phyloP scores from a whole-genome alignment of 2,888 invertebrate species.

The Dilophus febrilis region DNA sequence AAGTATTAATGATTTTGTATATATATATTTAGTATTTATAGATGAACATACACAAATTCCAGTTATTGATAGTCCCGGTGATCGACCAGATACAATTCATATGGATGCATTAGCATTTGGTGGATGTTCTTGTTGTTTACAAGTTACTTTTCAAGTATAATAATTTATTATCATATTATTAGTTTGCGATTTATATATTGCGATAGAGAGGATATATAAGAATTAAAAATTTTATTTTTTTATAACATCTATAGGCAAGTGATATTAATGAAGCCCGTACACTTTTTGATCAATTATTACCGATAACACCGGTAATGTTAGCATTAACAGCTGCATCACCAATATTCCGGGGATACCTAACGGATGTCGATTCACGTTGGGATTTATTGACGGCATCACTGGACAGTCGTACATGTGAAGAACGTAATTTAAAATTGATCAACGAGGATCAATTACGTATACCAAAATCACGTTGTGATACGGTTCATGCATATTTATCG shows the following conservation, averaged over 20 bases:
- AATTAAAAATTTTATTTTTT: background rate
- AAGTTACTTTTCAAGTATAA: slow-evolving; percentile 13
- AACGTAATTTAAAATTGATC: slow-evolving; percentile 35
- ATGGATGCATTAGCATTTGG: too few relatives aligned
- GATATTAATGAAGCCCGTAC: slow-evolving; percentile 42
- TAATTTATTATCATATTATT: too few relatives aligned
- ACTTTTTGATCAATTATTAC: slow-evolving; percentile 84
- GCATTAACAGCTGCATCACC: slow-evolving; percentile 92
- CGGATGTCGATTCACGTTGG: slow-evolving; percentile 91
- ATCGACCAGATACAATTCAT: too few relatives aligned
- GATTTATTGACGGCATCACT: slow-evolving; percentile 81
- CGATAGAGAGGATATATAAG: too few relatives aligned
- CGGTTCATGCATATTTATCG: too few relatives aligned
- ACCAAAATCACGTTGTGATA: too few relatives aligned
- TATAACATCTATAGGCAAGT: background rate
- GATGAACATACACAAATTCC: too few relatives aligned
- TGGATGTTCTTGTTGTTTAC: too few relatives aligned
- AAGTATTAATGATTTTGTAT: background rate
- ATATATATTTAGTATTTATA: slow-evolving; percentile 3
- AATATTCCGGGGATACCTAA: slow-evolving; percentile 69
- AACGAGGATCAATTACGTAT: background rate
- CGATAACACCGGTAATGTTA: slow-evolving; percentile 86
- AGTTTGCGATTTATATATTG: too few relatives aligned
- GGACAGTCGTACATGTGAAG: slow-evolving; percentile 78
- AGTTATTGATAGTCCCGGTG: too few relatives aligned